Conservation (phyloP, 2,797 vertebrate genomes). For the Amblyraja radiata region DNA sequence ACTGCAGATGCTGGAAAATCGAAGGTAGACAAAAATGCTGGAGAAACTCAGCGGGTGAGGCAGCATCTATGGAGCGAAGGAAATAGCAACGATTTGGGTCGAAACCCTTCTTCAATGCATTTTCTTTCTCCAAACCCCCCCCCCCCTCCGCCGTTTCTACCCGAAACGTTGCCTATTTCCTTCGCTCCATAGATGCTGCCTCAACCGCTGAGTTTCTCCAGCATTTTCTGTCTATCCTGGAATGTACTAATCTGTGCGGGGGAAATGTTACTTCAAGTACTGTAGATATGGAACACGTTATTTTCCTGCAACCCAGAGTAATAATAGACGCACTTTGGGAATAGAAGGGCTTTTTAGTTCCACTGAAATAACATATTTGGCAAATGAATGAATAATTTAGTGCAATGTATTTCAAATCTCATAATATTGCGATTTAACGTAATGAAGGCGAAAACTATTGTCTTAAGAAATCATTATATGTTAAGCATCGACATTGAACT, state of each 20-base stretch:
- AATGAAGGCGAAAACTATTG: background rate
- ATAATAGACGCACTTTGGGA: background rate
- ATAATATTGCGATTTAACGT: background rate
- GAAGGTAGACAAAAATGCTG: no score
- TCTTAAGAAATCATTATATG: background rate
- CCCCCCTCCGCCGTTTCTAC: no score
- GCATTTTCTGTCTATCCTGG: background rate
- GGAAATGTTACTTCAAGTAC: background rate
- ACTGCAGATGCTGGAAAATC: no score
- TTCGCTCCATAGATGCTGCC: no score
- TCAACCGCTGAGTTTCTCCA: no score
- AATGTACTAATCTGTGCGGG: background rate
- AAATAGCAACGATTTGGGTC: no score
- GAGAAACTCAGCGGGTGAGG: no score
- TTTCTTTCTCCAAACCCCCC: no score
- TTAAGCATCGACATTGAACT: background rate
- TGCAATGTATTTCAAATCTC: constrained; percentile 9
- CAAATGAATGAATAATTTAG: background rate
- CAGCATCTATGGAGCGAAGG: no score
- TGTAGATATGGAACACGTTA: background rate
- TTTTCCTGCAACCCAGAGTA: background rate
- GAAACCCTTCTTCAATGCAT: no score
- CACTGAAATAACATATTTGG: background rate
- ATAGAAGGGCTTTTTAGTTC: background rate
- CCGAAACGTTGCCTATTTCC: no score